Conservation (phyloP, 2,797 vertebrate genomes). For the Monodelphis domestica region DNA sequence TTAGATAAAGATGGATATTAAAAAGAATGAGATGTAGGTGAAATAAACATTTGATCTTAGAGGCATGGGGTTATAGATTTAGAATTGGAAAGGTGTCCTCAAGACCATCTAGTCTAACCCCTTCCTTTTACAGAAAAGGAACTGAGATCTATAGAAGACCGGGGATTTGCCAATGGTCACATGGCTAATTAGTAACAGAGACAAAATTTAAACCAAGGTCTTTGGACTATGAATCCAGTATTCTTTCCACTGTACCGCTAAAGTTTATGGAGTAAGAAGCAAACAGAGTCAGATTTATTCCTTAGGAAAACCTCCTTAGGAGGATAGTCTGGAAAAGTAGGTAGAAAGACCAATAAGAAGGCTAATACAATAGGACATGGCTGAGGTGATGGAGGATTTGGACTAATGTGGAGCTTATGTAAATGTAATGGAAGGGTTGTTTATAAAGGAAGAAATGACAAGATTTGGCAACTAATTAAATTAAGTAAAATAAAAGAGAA, state of each 20-base stretch:
- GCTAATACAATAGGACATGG: not conserved
- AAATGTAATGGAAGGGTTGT: not conserved
- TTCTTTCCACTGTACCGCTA: no score
- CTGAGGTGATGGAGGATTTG: not conserved
- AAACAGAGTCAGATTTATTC: not conserved
- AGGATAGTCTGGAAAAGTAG: not conserved
- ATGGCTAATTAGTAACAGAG: no score
- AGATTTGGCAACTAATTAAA: no score
- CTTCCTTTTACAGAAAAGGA: no score
- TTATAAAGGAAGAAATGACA: not conserved
- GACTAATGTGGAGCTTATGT: not conserved
- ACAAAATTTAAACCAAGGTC: no score
- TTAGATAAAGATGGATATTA: not conserved
- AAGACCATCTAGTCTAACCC: no score
- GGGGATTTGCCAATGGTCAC: no score
- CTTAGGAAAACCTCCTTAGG: not conserved
- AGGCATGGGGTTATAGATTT: not conserved
- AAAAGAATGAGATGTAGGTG: not conserved
- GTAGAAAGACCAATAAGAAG: not conserved
- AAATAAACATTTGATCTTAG: not conserved
- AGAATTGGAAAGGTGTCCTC: no score
- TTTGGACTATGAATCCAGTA: no score
- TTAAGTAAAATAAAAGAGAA: not conserved
- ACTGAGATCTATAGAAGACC: no score
- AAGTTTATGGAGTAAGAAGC: no score